A percentile compares a stretch with the other conserved stretches of the same genome.
Evolutionary conservation across 2,113 vertebrate genomes (phyloP).

Genomic region (Silurus glanis): DNA sequence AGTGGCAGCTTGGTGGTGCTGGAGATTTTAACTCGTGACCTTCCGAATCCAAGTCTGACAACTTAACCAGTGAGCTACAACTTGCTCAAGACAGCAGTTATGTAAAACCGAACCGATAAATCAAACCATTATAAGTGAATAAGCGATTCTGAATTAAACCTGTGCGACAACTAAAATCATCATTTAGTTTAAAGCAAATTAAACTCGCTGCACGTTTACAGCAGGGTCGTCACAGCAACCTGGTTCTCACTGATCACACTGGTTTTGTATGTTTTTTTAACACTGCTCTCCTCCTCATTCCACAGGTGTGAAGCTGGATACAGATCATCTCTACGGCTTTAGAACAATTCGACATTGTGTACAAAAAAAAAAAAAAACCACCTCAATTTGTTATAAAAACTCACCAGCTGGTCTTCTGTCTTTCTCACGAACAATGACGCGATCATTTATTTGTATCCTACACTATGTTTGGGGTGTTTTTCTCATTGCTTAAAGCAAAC

Average conservation of each 20-base stretch:
- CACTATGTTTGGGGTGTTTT: background rate
- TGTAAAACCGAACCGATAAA: background rate
- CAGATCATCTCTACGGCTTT: background rate
- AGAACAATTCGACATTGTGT: background rate
- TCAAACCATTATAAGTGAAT: background rate
- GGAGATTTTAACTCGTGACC: too few species aligned
- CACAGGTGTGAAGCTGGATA: background rate
- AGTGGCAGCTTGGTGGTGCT: too few species aligned
- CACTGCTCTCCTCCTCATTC: background rate
- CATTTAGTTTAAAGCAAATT: background rate
- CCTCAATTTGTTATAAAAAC: background rate
- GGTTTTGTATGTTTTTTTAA: background rate
- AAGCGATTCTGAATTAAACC: background rate
- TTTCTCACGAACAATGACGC: background rate
- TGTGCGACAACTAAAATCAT: background rate
- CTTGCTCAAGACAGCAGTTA: background rate
- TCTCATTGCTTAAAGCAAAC: too few species aligned
- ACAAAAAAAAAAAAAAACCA: background rate
- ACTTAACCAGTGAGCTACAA: too few species aligned
- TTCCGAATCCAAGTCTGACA: too few species aligned
- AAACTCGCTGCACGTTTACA: background rate
- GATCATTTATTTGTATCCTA: background rate
- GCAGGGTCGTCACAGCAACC: background rate
- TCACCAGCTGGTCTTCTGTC: too few species aligned
- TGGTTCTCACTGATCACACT: background rate